Evolutionary conservation across 2,797 vertebrate species (phyloP).

Genomic region (Melanotaenia boesemani): DNA sequence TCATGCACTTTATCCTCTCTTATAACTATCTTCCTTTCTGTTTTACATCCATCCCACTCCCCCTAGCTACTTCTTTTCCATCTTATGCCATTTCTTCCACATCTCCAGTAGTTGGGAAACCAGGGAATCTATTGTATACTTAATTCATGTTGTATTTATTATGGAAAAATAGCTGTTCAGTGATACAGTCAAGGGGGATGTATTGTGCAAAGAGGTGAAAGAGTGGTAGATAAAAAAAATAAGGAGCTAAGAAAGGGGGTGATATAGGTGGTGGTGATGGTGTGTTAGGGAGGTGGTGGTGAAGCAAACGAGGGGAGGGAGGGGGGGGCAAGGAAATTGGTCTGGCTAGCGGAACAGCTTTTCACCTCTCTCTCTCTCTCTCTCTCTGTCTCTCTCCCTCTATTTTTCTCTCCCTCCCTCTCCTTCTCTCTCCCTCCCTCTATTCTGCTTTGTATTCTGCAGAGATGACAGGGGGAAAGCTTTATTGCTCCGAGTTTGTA

Average conservation of each 20-base stretch:
- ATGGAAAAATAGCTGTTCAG: slow-evolving; percentile 68
- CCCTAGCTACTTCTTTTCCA: slow-evolving; percentile 38
- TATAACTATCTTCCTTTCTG: slow-evolving; percentile 48
- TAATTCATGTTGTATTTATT: slow-evolving; percentile 78
- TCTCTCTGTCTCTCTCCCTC: slow-evolving; percentile 62
- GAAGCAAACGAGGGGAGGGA: slow-evolving; percentile 53
- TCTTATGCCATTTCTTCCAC: slow-evolving; percentile 36
- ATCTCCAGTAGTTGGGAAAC: slow-evolving; percentile 63
- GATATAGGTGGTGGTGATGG: slow-evolving; percentile 75
- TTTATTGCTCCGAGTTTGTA: slow-evolving; percentile 96
- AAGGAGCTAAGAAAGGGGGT: slow-evolving; percentile 67
- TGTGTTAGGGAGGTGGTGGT: slow-evolving; percentile 71
- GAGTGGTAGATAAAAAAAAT: slow-evolving; percentile 68
- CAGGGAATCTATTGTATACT: slow-evolving; percentile 74
- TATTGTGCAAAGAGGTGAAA: slow-evolving; percentile 55
- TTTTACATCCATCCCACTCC: slow-evolving; percentile 39
- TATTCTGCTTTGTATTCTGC: slow-evolving; percentile 93
- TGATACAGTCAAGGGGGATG: slow-evolving; percentile 53
- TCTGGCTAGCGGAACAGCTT: slow-evolving; percentile 88
- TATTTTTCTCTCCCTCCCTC: slow-evolving; percentile 73
- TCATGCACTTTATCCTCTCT: slow-evolving; percentile 47
- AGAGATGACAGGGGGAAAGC: slow-evolving; percentile 97
- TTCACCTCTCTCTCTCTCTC: slow-evolving; percentile 83
- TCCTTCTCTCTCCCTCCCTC: slow-evolving; percentile 79
- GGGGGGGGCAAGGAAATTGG: slow-evolving; percentile 86